Conservation (phyloP, 2,888 invertebrate species). For the Dioctria rufipes region DNA sequence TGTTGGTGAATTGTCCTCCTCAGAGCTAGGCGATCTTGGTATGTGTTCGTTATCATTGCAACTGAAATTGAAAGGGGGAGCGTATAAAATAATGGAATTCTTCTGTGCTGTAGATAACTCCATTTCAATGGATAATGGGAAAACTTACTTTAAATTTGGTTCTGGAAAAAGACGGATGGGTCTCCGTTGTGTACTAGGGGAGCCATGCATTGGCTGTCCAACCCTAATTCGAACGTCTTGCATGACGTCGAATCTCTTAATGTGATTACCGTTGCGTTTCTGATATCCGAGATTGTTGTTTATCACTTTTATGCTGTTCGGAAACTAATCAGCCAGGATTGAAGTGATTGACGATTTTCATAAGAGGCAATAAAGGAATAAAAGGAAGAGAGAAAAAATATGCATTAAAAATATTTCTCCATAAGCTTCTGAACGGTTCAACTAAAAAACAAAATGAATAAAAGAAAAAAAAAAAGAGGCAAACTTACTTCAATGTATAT, state of each 20-base stretch:
- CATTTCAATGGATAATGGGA: neutral
- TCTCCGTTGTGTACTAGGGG: conserved; percentile 60
- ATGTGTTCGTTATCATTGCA: conserved; percentile 62
- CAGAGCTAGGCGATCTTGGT: conserved; percentile 76
- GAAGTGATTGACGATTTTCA: conserved; percentile 3
- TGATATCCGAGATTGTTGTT: conserved; percentile 58
- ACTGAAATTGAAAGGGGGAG: conserved; percentile 32
- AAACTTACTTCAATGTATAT: conserved; percentile 56
- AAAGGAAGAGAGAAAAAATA: neutral
- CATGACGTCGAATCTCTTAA: conserved; percentile 64
- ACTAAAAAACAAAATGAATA: neutral
- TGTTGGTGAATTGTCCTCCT: conserved; percentile 90
- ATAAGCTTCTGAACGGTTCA: neutral
- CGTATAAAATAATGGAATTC: neutral
- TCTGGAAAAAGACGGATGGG: conserved; percentile 60
- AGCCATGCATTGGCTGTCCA: conserved; percentile 65
- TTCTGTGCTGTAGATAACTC: neutral
- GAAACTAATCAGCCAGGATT: conserved; percentile 47
- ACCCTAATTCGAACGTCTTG: conserved; percentile 70
- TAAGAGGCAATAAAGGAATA: conserved; percentile 1
- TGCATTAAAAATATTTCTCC: conserved; percentile 4
- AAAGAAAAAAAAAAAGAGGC: neutral
- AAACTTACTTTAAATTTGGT: conserved; percentile 60
- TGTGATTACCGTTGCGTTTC: conserved; percentile 45
- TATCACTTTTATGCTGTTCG: conserved; percentile 58